phyloP scores from a whole-genome alignment of 2,888 invertebrate species.

The Harpalus rubripes region DNA sequence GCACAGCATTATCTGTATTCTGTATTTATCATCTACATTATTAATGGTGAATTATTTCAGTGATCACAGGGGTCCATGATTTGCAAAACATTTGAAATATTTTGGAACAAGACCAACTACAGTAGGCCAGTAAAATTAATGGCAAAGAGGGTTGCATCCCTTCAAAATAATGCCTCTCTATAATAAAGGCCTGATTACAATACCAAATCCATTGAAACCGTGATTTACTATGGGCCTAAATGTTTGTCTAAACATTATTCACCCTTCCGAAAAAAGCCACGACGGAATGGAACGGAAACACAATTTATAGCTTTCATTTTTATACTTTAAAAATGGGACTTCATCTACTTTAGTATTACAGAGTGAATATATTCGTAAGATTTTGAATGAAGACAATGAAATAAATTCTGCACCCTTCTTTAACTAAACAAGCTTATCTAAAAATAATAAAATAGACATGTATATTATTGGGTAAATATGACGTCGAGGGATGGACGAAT shows the following conservation, averaged over 20 bases:
- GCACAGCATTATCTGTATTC: background rate
- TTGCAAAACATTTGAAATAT: constrained; percentile 16
- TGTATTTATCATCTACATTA: background rate
- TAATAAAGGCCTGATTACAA: constrained; percentile 38
- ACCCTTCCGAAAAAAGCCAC: constrained; percentile 12
- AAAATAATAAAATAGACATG: too few relatives aligned
- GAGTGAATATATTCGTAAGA: too few relatives aligned
- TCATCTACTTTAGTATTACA: background rate
- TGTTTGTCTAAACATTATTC: constrained; percentile 42
- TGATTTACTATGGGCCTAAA: constrained; percentile 38
- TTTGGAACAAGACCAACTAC: constrained; percentile 4
- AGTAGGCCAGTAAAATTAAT: constrained; percentile 8
- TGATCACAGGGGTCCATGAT: background rate
- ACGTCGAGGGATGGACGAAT: too few relatives aligned
- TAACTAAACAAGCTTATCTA: too few relatives aligned
- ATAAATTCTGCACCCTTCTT: too few relatives aligned
- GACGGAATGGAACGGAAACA: background rate
- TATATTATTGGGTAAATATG: too few relatives aligned
- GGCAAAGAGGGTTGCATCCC: constrained; percentile 10
- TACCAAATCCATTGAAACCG: constrained; percentile 22
- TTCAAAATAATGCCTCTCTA: constrained; percentile 35
- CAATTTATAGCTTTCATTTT: background rate
- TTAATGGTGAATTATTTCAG: background rate
- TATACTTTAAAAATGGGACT: background rate
- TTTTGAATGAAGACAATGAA: too few relatives aligned